Conservation (phyloP, 1,140 invertebrate species). For the Euura saliciscinereae region DNA sequence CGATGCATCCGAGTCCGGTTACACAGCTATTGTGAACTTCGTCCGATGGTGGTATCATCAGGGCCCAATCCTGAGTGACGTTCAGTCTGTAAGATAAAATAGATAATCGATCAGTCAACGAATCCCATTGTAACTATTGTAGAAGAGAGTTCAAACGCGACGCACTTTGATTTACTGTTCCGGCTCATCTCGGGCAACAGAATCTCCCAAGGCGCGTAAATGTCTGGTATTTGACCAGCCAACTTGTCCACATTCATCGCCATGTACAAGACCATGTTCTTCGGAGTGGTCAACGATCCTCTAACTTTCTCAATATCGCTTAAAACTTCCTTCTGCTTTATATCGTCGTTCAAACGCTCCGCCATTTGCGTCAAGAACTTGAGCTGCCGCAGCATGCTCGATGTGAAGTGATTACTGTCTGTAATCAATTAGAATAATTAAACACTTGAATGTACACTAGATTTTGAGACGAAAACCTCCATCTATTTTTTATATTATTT, state of each 20-base stretch:
- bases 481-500: not conserved
- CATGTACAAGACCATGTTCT: conserved; percentile 73
- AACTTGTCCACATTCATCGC: conserved; percentile 73
- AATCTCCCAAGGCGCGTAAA: conserved; percentile 63
- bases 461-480: not conserved
- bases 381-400: conserved; percentile 76
- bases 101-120: conserved; percentile 11
- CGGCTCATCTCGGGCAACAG: conserved; percentile 49
- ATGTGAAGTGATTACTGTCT: conserved; percentile 77
- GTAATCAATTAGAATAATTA: conserved; percentile 32
- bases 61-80: conserved; percentile 59
- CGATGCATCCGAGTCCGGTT: conserved; percentile 82
- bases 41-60: conserved; percentile 48
- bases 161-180: conserved; percentile 49
- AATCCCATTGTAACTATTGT: not conserved
- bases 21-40: conserved; percentile 62
- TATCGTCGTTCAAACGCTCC: conserved; percentile 62
- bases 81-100: conserved; percentile 52
- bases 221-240: conserved; percentile 52
- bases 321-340: conserved; percentile 63
- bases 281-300: conserved; percentile 63
- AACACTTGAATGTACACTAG: no score
- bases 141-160: not conserved
- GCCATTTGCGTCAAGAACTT: conserved; percentile 75
- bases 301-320: conserved; percentile 68